A percentile compares a stretch with the other conserved stretches of the same genome.
These are phyloP conservation scores for Sebastes iracundus DNA, from an alignment of 2,797 vertebrate species.

Conservation along the genomic window DNA sequence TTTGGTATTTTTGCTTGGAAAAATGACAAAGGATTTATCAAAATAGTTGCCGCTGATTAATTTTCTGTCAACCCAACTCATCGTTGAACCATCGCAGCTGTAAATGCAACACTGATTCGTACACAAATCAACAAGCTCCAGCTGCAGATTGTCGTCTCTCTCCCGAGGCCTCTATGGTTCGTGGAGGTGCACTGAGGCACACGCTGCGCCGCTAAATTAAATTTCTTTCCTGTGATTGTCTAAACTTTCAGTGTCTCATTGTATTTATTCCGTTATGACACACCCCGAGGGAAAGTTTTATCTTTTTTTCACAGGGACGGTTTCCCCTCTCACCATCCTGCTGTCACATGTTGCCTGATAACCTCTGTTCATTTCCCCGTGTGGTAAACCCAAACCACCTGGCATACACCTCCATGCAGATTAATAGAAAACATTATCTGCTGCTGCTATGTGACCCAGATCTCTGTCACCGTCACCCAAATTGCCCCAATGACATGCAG, in stretches of 20 bases:
- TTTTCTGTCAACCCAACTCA: neutral
- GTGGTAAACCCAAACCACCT: constrained; percentile 5
- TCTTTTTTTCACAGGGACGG: constrained; percentile 4
- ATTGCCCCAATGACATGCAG: neutral
- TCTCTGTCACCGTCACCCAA: neutral
- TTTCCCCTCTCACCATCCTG: neutral
- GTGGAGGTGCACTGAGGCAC: constrained; percentile 10
- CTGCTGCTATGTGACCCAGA: neutral
- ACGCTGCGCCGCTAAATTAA: neutral
- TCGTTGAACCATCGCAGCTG: neutral
- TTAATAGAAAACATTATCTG: neutral
- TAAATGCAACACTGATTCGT: neutral
- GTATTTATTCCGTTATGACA: constrained; percentile 19
- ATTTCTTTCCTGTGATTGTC: constrained; percentile 39
- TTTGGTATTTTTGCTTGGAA: neutral
- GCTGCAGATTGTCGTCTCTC: constrained; percentile 5
- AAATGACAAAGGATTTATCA: neutral
- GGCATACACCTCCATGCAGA: neutral
- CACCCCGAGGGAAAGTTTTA: constrained; percentile 15
- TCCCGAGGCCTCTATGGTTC: neutral
- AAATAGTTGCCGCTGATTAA: neutral
- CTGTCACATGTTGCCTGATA: neutral
- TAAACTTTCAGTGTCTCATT: constrained; percentile 8
- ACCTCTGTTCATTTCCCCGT: neutral
- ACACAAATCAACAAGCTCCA: constrained; percentile 4